Evolutionary conservation across 1,140 invertebrate species (phyloP).

Genomic region (Diabrotica undecimpunctata): DNA sequence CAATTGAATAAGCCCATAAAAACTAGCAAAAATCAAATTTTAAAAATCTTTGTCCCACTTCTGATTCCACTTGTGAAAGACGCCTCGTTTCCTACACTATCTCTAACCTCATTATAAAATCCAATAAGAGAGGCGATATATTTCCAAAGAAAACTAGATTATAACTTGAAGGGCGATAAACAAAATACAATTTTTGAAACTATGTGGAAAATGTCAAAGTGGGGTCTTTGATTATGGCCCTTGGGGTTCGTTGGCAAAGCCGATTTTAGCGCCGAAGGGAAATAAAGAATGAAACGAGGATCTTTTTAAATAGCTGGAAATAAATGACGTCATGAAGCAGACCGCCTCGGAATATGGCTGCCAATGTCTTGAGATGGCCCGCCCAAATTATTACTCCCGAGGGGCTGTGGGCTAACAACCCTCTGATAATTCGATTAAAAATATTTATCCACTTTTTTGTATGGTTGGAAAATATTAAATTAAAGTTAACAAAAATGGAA

Average conservation of each 20-base stretch:
- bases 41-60: not conserved
- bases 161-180: constrained; percentile 38
- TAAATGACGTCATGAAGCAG: constrained; percentile 41
- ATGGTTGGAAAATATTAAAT: too few relatives aligned
- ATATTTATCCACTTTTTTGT: too few relatives aligned
- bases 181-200: constrained; percentile 42
- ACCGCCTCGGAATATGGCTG: constrained; percentile 35
- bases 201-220: constrained; percentile 40
- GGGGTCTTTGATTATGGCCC: constrained; percentile 36
- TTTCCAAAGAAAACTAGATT: constrained; percentile 33
- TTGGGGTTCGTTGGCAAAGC: constrained; percentile 32
- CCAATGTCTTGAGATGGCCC: constrained; percentile 23
- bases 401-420: constrained; percentile 24
- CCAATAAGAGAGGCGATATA: constrained; percentile 13
- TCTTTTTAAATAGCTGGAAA: constrained; percentile 36
- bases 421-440: not conserved
- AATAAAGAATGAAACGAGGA: constrained; percentile 16
- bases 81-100: not conserved
- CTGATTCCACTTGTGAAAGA: not conserved
- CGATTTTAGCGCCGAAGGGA: constrained; percentile 34
- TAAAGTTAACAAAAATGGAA: too few relatives aligned
- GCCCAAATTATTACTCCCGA: constrained; percentile 24
- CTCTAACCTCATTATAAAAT: constrained; percentile 20
- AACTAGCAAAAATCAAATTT: not conserved
- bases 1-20: not conserved